These are phyloP conservation scores for Brachionus manjavacas DNA, from an alignment of 1,140 invertebrate species.

Conservation along the genomic window DNA sequence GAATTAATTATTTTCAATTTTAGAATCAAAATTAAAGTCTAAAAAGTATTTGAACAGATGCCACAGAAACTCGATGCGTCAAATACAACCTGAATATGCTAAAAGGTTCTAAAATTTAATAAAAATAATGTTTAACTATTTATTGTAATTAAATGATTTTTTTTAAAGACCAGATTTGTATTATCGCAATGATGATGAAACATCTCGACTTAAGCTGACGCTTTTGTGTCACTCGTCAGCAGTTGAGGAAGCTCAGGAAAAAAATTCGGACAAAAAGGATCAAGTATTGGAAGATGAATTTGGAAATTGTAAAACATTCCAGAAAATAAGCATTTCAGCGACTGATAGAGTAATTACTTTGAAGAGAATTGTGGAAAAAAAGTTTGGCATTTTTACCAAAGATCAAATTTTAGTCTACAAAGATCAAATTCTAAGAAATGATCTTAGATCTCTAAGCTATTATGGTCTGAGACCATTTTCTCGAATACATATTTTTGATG, in stretches of 20 bases:
- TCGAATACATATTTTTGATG: constrained; percentile 37
- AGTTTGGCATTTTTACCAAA: background rate
- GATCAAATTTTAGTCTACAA: constrained; percentile 41
- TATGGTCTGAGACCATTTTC: constrained; percentile 10
- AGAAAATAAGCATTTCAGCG: constrained; percentile 20
- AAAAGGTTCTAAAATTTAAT: background rate
- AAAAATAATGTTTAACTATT: too few species aligned
- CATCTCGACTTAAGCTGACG: background rate
- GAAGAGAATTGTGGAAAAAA: constrained; percentile 37
- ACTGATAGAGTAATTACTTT: constrained; percentile 32
- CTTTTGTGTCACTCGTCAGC: constrained; percentile 37
- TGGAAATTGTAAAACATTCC: constrained; percentile 34
- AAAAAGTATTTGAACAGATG: background rate
- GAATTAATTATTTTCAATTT: background rate
- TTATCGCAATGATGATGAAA: background rate
- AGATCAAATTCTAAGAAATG: constrained; percentile 32
- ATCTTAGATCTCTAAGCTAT: constrained; percentile 5
- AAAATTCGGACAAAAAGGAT: background rate
- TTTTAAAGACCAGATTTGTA: background rate
- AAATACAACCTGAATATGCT: background rate
- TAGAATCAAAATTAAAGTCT: constrained; percentile 30
- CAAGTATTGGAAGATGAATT: constrained; percentile 33
- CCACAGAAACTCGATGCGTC: background rate
- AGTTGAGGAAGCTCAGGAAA: background rate
- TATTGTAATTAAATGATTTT: background rate